Evolutionary conservation across 2,797 vertebrate species (phyloP), one percentile per base, ranked within the genome.

Genomic region (Dendrocincla fuliginosa): DNA sequence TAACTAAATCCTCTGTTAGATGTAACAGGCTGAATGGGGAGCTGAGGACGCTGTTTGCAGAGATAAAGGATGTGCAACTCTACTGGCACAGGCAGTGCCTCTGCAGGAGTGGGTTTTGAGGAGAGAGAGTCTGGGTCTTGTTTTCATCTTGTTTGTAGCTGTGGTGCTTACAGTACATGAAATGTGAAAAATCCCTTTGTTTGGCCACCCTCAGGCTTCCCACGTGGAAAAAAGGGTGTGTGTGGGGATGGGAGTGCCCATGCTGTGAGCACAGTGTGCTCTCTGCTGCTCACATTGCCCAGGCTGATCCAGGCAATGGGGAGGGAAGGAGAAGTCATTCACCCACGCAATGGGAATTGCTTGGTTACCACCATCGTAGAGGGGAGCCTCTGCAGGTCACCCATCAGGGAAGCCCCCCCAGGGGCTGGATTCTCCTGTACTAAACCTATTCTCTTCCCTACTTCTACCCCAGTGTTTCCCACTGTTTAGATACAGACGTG

Each of bases 121-220:
- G 28, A 59, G 28, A 16, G 32, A 59, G 78, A 18, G 71, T 22
- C 84, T 56, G 78, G 41, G 4, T 42, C 44, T 56, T 77, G 49
- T 1, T 87, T 53, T 84, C 57, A 37, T 69, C 60, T 44, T 14
- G 56, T 85, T 89, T 50, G 53, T 52, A 56, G 64, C 84, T 53
- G 44, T 12, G n/a, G 57, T 80, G 18, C 74, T 86, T 32, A 22
- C 25, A 47, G 70, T 6, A 41, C 52, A 35, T 57, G 88, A 81
- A 69, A 92, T 82, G 0, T 68, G 87, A 95, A 93, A 89, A 94
- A 93, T 90, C 86, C 63, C 70, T 95, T 93, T 94, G 94, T 95
- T 53, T 77, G 81, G 63, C 67, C 19, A 39, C 78, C 77, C 67
- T 61, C 55, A 1, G 74, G 55, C 92, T 96, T 92, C 90, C 92